Evolutionary conservation across 1,140 invertebrate species (phyloP), one percentile per base, ranked within the genome.

Genomic region (Triops longicaudatus): DNA sequence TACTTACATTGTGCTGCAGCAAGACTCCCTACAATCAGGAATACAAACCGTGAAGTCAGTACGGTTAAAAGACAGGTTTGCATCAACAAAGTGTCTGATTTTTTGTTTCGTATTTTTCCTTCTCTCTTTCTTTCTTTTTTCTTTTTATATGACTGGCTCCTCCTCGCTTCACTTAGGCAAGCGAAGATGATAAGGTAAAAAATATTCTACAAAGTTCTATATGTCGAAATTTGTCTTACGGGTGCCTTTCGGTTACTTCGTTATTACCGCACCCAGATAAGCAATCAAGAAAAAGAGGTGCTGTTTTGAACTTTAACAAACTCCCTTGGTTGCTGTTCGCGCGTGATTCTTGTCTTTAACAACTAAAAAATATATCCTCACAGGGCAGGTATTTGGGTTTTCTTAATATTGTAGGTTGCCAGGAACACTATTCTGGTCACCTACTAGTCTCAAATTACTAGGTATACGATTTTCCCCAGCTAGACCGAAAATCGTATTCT

Each of bases 1-100:
- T 87, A n/a, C 88, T 86, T 42, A 87, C 86, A 82, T 89, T 90
- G 79, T 90, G 88, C 76, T 86, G 85, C 77, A 91, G 80, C 76
- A 87, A 82, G 71, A 84, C 83, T 28, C 86, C 87, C 88, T 89
- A 84, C 14, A 84, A 84, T 76, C 81, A 74, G 82, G 71, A 72
- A 31, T 72, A 78, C 6, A 77, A 74, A 43, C 6, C 42, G 28
- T 26, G 26, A 14, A 28, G 73, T 41, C 41, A 74, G 12, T n/a
- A 74, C 26, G 12, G 17, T 28, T 37, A 31, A 37, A 14, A 5
- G 7, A 74, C 31, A 43, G 26, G 12, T 41, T 37, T 73, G 41
- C 11, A 17, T 9, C 63, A 27, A 27, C 1, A 72, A 72, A 72
- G 42, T 72, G 28, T 27, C 72, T 26, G 3, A 1, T n/a, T 50